Evolutionary conservation across 2,113 vertebrate species (phyloP), one percentile per base, ranked within the genome.

Genomic region (Brienomyrus longianalis): DNA sequence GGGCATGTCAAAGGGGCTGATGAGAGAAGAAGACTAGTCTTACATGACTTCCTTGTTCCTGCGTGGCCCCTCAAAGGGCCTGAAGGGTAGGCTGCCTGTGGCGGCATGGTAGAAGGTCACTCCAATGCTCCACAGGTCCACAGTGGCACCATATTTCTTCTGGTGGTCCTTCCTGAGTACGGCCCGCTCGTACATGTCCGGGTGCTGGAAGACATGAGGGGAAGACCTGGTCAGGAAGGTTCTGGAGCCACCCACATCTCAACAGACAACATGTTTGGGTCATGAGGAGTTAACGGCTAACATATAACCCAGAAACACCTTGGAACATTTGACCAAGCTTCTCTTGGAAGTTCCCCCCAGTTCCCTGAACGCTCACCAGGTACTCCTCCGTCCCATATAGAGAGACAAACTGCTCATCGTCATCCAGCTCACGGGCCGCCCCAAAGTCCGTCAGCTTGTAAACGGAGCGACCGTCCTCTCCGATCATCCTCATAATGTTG

Each of bases 11-110:
- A 54, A 54, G 3, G 23, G 54, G 23, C 35, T 88, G n/a, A 89
- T 31, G 59, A 1, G 13, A 17, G 47, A 17, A n/a, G 31, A 27
- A 51, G 27, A 17, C 13, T 84, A n/a, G 48, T 94, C 98, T 96
- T 95, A 99, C 98, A 99, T 99, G 80, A 99, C 98, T 97, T 99
- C 98, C 92, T 99, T 99, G 95, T 99, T 99, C 91, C 98, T 95
- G 56, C 98, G 97, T 21, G 98, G 98, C 35, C 98, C 98, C 92
- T 99, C 98, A n/a, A 97, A 99, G 0, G 98, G 98, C 85, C 98
- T 95, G 94, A 99, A 99, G 0, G 98, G 98, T 90, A 99, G 96
- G 89, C 96, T 97, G 90, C 98, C 98, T 0, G 97, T 99, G 84
- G 98, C 98, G 35, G 98, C 98, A 31, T 99, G 98, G 93, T 98